Percentiles rank a stretch among this genome's conserved stretches.
These are phyloP conservation scores for Callorhinus ursinus DNA, from an alignment of 2,113 vertebrate species.

Conservation along the genomic window DNA sequence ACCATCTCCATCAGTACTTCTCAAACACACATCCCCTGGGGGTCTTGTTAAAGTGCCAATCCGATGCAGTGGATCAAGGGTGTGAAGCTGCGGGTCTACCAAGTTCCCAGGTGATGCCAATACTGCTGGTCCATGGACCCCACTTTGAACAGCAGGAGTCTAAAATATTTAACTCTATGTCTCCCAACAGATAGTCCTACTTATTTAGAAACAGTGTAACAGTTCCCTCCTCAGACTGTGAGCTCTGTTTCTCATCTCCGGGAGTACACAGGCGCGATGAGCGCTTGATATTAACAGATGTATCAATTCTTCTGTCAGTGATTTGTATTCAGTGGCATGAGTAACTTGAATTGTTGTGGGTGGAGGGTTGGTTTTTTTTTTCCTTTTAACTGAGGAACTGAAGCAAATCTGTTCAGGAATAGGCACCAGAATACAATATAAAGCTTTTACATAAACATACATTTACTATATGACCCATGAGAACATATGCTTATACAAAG, in stretches of 20 bases:
- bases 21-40: neutral
- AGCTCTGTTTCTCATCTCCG: neutral
- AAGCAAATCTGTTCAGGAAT: slow-evolving; percentile 37
- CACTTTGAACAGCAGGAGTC: neutral
- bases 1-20: neutral
- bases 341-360: neutral
- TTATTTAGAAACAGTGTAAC: neutral
- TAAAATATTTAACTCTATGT: neutral
- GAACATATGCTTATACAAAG: neutral
- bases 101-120: neutral
- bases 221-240: neutral
- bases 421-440: neutral
- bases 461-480: neutral
- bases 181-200: neutral
- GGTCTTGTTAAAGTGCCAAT: neutral
- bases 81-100: neutral
- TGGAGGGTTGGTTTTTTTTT: neutral
- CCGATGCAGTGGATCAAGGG: neutral
- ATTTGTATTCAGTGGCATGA: neutral
- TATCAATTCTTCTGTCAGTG: neutral
- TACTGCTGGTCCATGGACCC: neutral
- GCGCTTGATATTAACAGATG: neutral
- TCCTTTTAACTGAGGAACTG: neutral
- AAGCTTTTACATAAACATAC: neutral
- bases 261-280: no score